These are phyloP conservation scores for Argyrosomus japonicus DNA, from an alignment of 2,113 vertebrate genomes.

Conservation along the genomic window DNA sequence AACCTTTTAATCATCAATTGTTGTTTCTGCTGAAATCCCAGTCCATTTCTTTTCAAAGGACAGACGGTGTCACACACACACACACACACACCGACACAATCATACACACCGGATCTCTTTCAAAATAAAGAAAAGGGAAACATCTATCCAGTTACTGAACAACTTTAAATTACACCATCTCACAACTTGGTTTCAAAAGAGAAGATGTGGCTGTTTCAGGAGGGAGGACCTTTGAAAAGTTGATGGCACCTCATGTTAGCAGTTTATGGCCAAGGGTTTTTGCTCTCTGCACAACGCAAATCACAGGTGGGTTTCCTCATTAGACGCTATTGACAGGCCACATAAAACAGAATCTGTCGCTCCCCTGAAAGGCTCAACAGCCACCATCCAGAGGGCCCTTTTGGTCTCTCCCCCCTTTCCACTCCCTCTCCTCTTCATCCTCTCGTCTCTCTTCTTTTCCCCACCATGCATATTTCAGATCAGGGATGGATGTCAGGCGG, in stretches of 20 bases:
- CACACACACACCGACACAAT: conserved; percentile 23
- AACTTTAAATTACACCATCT: conserved; percentile 79
- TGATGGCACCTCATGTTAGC: conserved; percentile 75
- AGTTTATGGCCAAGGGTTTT: conserved; percentile 74
- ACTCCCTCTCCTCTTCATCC: conserved; percentile 51
- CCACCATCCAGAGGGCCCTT: conserved; percentile 48
- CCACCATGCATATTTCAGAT: conserved; percentile 84
- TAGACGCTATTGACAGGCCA: conserved; percentile 84
- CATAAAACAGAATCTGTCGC: conserved; percentile 80
- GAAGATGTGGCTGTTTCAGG: conserved; percentile 58
- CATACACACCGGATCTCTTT: conserved; percentile 51
- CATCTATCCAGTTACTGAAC: conserved; percentile 55
- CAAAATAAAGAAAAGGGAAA: conserved; percentile 66
- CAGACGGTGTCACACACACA: conserved; percentile 53
- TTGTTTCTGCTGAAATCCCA: conserved; percentile 74
- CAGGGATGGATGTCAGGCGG: conserved; percentile 81
- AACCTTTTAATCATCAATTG: conserved; percentile 82
- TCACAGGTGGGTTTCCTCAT: conserved; percentile 84
- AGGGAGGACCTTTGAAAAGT: conserved; percentile 80
- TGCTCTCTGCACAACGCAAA: conserved; percentile 75
- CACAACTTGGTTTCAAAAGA: conserved; percentile 78
- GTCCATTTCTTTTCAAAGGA: conserved; percentile 76
- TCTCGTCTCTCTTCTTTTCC: conserved; percentile 68
- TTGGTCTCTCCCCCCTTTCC: conserved; percentile 44
- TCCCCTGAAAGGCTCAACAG: conserved; percentile 63